Conservation (phyloP, 2,797 vertebrate genomes). For the Diplodus sargus region DNA sequence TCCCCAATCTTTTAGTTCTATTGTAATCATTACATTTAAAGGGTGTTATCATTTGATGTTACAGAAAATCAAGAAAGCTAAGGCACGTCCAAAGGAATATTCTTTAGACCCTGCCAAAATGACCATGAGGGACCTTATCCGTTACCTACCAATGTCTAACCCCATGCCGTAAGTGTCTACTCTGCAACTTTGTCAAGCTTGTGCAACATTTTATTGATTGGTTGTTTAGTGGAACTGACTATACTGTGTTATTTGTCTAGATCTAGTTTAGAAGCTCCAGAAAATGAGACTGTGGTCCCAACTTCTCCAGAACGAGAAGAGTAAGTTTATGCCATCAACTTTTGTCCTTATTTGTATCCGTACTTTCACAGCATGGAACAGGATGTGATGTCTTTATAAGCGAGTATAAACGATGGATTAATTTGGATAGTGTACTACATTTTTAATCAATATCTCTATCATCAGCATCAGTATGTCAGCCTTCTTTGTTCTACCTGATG, state of each 20-base stretch:
- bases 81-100: slow-evolving; percentile 78
- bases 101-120: slow-evolving; percentile 93
- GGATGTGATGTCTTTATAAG: background rate
- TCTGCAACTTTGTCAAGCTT: background rate
- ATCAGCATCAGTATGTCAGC: no score
- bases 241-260: slow-evolving; percentile 65
- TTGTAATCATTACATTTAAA: background rate
- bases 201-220: background rate
- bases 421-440: background rate
- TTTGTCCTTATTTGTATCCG: background rate
- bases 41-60: slow-evolving; percentile 31
- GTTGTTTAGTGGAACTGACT: background rate
- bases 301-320: slow-evolving; percentile 75
- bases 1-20: background rate
- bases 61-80: slow-evolving; percentile 86
- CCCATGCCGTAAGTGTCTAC: slow-evolving; percentile 93
- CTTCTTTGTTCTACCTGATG: background rate
- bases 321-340: slow-evolving; percentile 74
- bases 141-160: slow-evolving; percentile 92
- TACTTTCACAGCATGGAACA: no score
- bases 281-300: slow-evolving; percentile 81
- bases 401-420: background rate
- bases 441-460: background rate
- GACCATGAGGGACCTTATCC: slow-evolving; percentile 98
- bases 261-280: slow-evolving; percentile 81